Base-by-base conservation (phyloP, 2,888 invertebrate genomes). In the Nineta flava region DNA sequence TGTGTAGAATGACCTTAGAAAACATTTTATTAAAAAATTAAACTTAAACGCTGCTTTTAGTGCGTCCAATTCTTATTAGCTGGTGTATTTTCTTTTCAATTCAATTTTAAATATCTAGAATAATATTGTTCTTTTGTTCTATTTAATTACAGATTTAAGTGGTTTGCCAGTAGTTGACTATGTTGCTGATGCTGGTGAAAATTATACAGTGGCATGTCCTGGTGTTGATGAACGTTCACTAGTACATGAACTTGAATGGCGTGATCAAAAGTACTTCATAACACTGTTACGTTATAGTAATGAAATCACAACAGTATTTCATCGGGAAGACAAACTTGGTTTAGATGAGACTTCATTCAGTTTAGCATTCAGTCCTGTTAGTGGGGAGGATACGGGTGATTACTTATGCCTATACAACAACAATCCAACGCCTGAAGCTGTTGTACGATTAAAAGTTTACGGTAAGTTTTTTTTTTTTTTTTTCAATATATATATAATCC, bases 401-500 rank as follows among this genome's bases (percentile, higher is more conserved):
- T 82, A 82, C 61, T 72, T 75, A 57, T 82, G 81, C 59, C 69
- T 81, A 56, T 78, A 81, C 58, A 82, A 82, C 66, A 77, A 75
- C 62, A 71, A 81, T 44, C 77, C 77, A 51, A 73, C 74, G 61
- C 78, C 81, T 13, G 79, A 81, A 61, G 75, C 76, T 38, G 69
- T 81, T 56, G 73, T 80, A 54, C 73, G 74, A 59, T 73, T 82
- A 57, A 69, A 77, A 56, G 81, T 82, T 51, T 76, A 79, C 73
- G 81, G 81, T 81, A 66, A 71, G 71, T 21, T 26, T 26, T 26
- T 26, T 26, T 26, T 26, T 6, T 26, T 26, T 26, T 6, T 26
- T 26, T 26, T 26, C 7, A 26, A 6, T 26, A 5, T 19, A 5
- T 19, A n/a, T n/a, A 19, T 19, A 19, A 19, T 19, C 19, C 19